phyloP scores from a whole-genome alignment of 2,888 invertebrate genomes.

The Epinotia demarniana region DNA sequence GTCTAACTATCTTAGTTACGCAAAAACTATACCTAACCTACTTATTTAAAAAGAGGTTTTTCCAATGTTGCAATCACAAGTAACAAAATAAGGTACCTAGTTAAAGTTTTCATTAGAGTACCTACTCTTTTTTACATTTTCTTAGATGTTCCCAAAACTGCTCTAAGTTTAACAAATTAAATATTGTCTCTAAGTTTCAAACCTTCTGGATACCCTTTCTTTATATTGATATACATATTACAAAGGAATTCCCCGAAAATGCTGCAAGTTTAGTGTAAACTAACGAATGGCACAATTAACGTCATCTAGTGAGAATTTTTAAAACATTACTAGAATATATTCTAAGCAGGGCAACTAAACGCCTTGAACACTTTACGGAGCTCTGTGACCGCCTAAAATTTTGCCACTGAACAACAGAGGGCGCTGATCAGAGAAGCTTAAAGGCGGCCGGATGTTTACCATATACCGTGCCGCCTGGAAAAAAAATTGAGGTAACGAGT shows the following conservation, averaged over 20 bases:
- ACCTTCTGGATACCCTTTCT: background rate
- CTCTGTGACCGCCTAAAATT: conserved; percentile 18
- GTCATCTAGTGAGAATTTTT: conserved; percentile 49
- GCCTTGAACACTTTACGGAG: conserved; percentile 19
- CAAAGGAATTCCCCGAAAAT: background rate
- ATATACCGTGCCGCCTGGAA: conserved; percentile 5
- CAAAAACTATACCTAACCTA: background rate
- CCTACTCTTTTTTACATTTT: too few relatives aligned
- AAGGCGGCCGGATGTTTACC: conserved; percentile 34
- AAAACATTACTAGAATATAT: conserved; percentile 28
- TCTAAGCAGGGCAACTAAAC: conserved; percentile 12
- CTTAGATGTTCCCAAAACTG: too few relatives aligned
- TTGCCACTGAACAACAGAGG: conserved; percentile 45
- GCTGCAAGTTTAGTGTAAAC: background rate
- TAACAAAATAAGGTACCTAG: too few relatives aligned
- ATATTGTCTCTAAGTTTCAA: background rate
- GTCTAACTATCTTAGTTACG: too few relatives aligned
- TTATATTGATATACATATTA: background rate
- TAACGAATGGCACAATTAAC: conserved; percentile 25
- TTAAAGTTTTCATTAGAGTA: too few relatives aligned
- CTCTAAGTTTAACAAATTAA: too few relatives aligned
- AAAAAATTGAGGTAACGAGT: conserved; percentile 22
- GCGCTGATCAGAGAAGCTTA: conserved; percentile 40
- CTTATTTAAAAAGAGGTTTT: too few relatives aligned
- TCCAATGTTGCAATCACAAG: too few relatives aligned